Base-by-base conservation (phyloP, 2,888 invertebrate genomes). In the Hypomecis atomaria region DNA sequence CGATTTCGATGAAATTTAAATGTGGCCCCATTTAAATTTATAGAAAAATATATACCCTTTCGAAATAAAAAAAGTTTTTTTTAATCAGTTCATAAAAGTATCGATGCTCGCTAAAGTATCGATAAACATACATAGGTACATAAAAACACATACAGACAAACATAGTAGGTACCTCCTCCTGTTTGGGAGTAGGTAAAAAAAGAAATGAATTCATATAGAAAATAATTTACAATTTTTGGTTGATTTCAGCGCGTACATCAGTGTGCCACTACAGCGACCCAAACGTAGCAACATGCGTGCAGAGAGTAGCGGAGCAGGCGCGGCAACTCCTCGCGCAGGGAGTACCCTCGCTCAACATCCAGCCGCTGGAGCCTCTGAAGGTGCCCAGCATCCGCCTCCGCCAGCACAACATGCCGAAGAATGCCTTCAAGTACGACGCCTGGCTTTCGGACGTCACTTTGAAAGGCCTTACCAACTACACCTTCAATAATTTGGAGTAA, bases 211-310 rank as follows among this genome's bases (percentile, higher is more conserved):
- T 23, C 23, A 23, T 23, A 3, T 23, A 23, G 23, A 23, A 23
- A 23, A 23, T 23, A 23, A 23, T 23, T 23, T 23, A 3, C 3
- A 1, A 23, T 23, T 23, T 2, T 23, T 23, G 23, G 23, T 23
- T 34, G 6, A 9, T 56, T 56, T 23, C 49, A 71, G 73, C 69
- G 8, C 59, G 43, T 23, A 65, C 73, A 59, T 89, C 92, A 65
- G 70, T 91, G 52, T 95, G 95, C 78, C 94, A 93, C 82, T 94
- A 93, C 82, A 87, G 86, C 40, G 94, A 94, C 69, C 94, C 94
- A 0, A 85, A 94, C 13, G 89, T 95, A 11, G 89, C 93, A 6
- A 86, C 86, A 10, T 95, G 95, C 77, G 93, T 95, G 59, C 88
- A 89, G 55, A 87, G 92, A 11, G 87, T 94, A 44, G 94, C 94